These are phyloP conservation scores for Tipula lateralis DNA, from an alignment of 2,888 invertebrate species.

Conservation along the genomic window DNA sequence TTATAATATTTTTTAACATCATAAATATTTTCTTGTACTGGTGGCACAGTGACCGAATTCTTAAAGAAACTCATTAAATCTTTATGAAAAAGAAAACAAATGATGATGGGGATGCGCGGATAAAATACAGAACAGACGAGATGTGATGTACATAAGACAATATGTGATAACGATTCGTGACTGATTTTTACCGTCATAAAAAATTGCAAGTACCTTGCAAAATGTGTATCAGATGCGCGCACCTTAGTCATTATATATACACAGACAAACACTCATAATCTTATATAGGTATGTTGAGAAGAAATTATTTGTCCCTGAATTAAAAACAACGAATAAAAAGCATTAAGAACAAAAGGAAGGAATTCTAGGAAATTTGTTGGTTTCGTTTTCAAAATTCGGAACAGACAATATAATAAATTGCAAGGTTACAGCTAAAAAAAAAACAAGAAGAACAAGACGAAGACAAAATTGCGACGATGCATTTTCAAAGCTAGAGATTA, in stretches of 20 bases:
- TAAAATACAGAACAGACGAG: background rate
- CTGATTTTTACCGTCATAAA: background rate
- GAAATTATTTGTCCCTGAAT: conserved; percentile 24
- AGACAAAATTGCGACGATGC: background rate
- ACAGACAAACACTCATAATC: background rate
- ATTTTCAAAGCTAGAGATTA: background rate
- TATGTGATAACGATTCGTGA: background rate
- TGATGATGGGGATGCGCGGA: background rate
- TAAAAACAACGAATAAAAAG: conserved; percentile 6
- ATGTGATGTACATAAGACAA: background rate
- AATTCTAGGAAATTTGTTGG: background rate
- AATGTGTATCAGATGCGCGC: background rate
- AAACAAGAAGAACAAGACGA: background rate
- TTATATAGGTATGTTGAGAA: background rate
- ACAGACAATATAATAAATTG: conserved; percentile 24
- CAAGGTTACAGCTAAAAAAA: background rate
- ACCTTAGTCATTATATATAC: background rate
- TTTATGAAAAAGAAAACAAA: background rate
- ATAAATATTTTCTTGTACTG: background rate
- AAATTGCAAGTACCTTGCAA: background rate
- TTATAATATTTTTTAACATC: background rate
- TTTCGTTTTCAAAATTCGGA: background rate
- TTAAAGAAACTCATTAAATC: background rate
- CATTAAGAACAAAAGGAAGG: conserved; percentile 19
- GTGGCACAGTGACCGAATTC: conserved; percentile 24